phyloP scores from a whole-genome alignment of 2,888 invertebrate species.

The Eupithecia exiguata region DNA sequence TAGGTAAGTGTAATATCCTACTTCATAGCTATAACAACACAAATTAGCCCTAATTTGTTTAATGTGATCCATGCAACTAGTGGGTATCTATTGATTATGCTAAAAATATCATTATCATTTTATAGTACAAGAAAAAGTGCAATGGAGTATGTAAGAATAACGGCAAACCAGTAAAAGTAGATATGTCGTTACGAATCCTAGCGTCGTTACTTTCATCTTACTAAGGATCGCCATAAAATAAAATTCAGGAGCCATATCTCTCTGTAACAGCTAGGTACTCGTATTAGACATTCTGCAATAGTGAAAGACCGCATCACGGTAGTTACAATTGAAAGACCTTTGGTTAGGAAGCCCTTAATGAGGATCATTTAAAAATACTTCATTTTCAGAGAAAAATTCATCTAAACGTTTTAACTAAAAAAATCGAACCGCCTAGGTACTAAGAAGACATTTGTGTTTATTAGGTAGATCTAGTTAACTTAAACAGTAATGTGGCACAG shows the following conservation, averaged over 20 bases:
- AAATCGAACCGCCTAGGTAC: constrained; percentile 70
- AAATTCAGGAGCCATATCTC: neutral
- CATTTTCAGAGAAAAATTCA: neutral
- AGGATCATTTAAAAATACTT: neutral
- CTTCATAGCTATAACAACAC: constrained; percentile 10
- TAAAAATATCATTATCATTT: constrained; percentile 8
- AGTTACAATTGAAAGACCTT: neutral
- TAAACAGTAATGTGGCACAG: constrained; percentile 79
- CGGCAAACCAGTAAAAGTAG: neutral
- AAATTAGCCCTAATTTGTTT: constrained; percentile 12
- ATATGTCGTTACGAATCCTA: neutral
- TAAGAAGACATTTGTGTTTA: constrained; percentile 65
- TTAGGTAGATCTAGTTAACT: constrained; percentile 47
- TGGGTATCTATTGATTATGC: constrained; percentile 5
- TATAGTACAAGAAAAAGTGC: neutral
- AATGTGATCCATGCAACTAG: constrained; percentile 6
- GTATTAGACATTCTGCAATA: neutral
- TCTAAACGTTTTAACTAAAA: constrained; percentile 54
- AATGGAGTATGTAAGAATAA: neutral
- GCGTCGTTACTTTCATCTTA: neutral
- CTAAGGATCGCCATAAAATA: neutral
- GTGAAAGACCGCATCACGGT: neutral
- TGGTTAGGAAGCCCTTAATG: constrained; percentile 73
- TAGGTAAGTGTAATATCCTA: constrained; percentile 6
- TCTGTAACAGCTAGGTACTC: neutral